Percentiles rank a stretch among this genome's conserved stretches.
Evolutionary conservation across 2,888 invertebrate genomes (phyloP).

Genomic region (Aspidiotus destructor): DNA sequence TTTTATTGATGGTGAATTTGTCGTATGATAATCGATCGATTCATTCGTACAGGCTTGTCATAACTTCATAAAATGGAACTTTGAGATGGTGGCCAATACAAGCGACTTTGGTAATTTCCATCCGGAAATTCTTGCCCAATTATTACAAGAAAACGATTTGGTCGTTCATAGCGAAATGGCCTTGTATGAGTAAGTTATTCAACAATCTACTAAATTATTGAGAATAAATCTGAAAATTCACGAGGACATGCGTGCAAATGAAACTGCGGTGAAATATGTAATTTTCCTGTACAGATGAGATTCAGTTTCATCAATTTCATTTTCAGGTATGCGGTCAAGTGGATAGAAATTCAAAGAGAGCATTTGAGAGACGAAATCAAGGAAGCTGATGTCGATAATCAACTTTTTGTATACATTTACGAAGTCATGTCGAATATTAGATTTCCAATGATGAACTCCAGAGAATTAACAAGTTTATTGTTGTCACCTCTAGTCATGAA

Average conservation of each 20-base stretch:
- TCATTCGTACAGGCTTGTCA: conserved; percentile 53
- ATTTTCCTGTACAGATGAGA: too few species aligned
- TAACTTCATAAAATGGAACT: conserved; percentile 82
- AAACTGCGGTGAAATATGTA: too few species aligned
- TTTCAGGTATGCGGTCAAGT: conserved; percentile 59
- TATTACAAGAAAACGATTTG: conserved; percentile 75
- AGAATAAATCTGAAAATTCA: too few species aligned
- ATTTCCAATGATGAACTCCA: conserved; percentile 91
- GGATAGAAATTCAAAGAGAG: conserved; percentile 64
- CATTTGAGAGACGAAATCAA: conserved; percentile 46
- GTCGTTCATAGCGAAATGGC: conserved; percentile 83
- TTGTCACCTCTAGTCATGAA: conserved; percentile 66
- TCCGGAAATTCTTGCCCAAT: conserved; percentile 60
- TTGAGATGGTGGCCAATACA: conserved; percentile 69
- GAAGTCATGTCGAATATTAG: conserved; percentile 67
- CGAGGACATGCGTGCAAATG: too few species aligned
- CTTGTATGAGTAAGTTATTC: conserved; percentile 53
- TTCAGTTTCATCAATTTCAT: too few species aligned
- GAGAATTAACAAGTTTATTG: conserved; percentile 72
- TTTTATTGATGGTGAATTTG: neutral
- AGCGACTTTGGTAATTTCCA: conserved; percentile 74
- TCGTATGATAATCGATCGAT: neutral
- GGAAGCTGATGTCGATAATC: conserved; percentile 40
- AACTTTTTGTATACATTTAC: conserved; percentile 38
- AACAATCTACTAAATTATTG: too few species aligned